Conservation (phyloP, 2,113 vertebrate genomes). For the Conger conger region DNA sequence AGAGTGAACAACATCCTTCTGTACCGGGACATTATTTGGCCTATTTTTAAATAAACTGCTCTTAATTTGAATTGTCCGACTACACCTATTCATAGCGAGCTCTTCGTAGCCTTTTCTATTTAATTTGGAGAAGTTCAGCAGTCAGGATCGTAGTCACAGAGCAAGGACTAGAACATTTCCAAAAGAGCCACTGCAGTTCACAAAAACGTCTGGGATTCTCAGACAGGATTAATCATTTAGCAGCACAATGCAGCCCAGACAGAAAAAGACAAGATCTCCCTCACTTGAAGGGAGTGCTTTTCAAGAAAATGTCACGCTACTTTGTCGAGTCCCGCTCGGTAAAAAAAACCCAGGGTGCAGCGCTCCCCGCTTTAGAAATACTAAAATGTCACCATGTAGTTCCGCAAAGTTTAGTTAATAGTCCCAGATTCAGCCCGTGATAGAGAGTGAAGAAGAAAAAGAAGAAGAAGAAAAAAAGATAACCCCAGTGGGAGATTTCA, state of each 20-base stretch:
- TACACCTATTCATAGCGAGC: neutral
- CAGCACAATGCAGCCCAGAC: conserved; percentile 7
- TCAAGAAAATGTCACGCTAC: neutral
- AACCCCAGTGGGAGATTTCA: conserved; percentile 72
- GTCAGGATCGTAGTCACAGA: neutral
- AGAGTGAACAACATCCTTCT: neutral
- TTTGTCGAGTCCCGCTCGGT: neutral
- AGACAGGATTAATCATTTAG: conserved; percentile 28
- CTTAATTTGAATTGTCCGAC: neutral
- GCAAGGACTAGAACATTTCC: conserved; percentile 41
- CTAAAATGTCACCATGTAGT: conserved; percentile 23
- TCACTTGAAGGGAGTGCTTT: conserved; percentile 23
- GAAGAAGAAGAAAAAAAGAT: conserved; percentile 34
- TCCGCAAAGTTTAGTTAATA: conserved; percentile 47
- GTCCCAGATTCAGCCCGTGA: conserved; percentile 34
- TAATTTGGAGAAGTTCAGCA: conserved; percentile 1
- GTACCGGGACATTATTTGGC: conserved; percentile 2
- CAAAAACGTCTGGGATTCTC: neutral
- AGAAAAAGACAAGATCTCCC: conserved; percentile 24
- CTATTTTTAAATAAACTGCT: conserved; percentile 2
- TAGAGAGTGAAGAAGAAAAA: conserved; percentile 13
- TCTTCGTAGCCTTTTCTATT: neutral
- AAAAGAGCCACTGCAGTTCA: neutral
- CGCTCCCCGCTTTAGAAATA: conserved; percentile 7
- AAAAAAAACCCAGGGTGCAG: neutral